Base-by-base conservation (phyloP, 1,140 invertebrate genomes). In the Drosophila subobscura region DNA sequence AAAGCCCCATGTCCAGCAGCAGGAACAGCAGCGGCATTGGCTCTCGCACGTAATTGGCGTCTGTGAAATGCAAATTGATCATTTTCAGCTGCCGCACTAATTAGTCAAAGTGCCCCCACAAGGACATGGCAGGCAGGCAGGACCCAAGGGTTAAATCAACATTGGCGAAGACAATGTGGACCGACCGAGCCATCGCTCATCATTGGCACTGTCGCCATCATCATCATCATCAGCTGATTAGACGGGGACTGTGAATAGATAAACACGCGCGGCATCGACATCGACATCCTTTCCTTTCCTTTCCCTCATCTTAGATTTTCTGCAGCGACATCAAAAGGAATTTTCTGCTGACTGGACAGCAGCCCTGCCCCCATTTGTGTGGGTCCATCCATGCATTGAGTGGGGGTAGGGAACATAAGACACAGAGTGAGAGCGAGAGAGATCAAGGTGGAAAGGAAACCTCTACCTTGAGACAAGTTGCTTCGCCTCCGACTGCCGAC, bases 61-160 rank as follows among this genome's bases (percentile, higher is more conserved):
- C 79, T 73, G 74, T 84, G 70, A 86, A 85, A 85, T 85, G 81
- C 81, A 86, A 86, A 86, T 86, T 86, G 81, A 86, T 86, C 83
- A 86, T 86, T 86, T 83, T 80, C 72, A 75, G 77, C 63, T 65
- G 72, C 56, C 67, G 72, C 67, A 86, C 78, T 86, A 86, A 86
- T 86, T 86, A 86, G 81, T 81, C 81, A 86, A 85, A 86, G 83
- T 86, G 81, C 51, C 77, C 74, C 47, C 53, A 54, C 64, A 68
- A 55, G 54, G 73, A 58, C 70, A 25, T 45, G 25, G 7, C 8
- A 58, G 44, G 40, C 25, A 37, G 49, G 29, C 47, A 6, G 10
- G 42, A 51, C 64, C 65, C 60, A 56, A 64, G 80, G 77, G 77
- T 75, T 80, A 80, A 86, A 66, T 74, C 75, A 85, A 85, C 80